phyloP scores from a whole-genome alignment of 2,888 invertebrate species.

The Cephus spinipes region DNA sequence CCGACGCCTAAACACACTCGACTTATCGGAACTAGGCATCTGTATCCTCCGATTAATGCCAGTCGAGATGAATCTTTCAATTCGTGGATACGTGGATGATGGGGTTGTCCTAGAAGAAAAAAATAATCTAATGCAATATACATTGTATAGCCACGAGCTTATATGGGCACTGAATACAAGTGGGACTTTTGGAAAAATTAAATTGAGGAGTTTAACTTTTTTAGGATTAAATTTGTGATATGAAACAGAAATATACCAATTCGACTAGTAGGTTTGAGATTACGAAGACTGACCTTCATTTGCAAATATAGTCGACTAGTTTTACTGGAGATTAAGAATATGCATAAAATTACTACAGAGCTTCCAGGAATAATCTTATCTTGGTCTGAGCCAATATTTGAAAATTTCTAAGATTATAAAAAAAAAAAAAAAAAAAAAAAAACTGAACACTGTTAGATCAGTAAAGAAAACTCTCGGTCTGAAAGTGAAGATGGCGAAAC shows the following conservation, averaged over 20 bases:
- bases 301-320: background rate
- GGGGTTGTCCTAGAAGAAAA: background rate
- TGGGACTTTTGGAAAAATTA: background rate
- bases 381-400: background rate
- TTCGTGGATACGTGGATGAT: slow-evolving; percentile 5
- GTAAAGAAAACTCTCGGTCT: background rate
- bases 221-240: background rate
- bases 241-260: background rate
- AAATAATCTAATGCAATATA: background rate
- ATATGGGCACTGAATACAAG: background rate
- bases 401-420: background rate
- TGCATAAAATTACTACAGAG: background rate
- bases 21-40: background rate
- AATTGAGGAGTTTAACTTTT: background rate
- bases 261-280: background rate
- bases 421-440: background rate
- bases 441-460: background rate
- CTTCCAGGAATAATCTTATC: background rate
- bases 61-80: slow-evolving; percentile 5
- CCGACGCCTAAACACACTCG: background rate
- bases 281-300: background rate
- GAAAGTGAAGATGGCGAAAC: background rate
- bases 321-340: background rate
- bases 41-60: background rate
- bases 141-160: background rate